Evolutionary conservation across 2,113 vertebrate species (phyloP), one percentile per base, ranked within the genome.

Genomic region (Prinia subflava): DNA sequence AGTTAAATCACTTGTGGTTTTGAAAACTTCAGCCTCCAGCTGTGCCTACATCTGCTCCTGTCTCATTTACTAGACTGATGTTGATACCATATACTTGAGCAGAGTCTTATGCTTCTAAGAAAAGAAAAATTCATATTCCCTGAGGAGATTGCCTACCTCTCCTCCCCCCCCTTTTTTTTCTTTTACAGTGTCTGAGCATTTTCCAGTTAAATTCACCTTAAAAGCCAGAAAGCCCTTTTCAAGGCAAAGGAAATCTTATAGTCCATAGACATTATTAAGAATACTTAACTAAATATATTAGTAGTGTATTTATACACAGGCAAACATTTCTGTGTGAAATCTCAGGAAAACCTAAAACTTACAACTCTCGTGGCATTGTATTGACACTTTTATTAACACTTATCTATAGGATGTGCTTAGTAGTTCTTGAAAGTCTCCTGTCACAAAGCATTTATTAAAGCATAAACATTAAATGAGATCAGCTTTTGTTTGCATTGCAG

Each of bases 141-240:
- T 82, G 13, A 71, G 39, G 47, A 75, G 22, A n/a, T 64, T 87
- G 39, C 50, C 49, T 67, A 1, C 19, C 15, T 71, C 7, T 69
- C 6, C 24, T 42, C 2, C 7, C 23, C 14, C 2, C 5, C 15
- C 2, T 19, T 28, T 50, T 31, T 46, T 24, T 37, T 1, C 6
- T 70, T 88, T 80, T 46, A 28, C 31, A 62, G n/a, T 28, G 30
- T 46, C 77, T 87, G 39, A 69, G 24, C 57, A 41, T 90, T 94
- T 88, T 88, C 42, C 68, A 71, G 39, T 70, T 65, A 69, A 93
- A 90, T 95, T 85, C 49, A 80, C 25, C 31, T 79, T 83, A 73
- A 65, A 70, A 74, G 39, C 19, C 46, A 63, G 7, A 63, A 90
- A 55, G 27, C 35, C 63, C 23, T 90, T 78, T 80, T 17, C 31